Evolutionary conservation across 2,888 invertebrate species (phyloP).

Genomic region (Thysanoteuthis rhombus): DNA sequence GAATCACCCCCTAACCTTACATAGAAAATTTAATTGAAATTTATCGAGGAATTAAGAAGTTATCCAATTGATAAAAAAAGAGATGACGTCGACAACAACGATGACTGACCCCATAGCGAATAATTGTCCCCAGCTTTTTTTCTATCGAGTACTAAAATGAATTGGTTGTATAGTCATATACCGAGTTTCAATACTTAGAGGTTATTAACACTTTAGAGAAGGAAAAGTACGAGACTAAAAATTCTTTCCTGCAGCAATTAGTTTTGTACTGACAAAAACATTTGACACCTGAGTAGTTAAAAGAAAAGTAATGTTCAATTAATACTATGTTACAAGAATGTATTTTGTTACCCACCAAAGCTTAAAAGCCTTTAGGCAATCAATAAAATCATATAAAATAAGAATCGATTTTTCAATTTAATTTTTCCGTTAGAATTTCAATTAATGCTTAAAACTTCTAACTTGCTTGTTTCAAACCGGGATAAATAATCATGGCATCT

Average conservation of each 20-base stretch:
- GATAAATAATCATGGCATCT: not conserved
- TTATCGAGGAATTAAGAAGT: too few relatives aligned
- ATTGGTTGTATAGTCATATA: too few relatives aligned
- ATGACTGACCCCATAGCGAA: too few relatives aligned
- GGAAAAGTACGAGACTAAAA: too few relatives aligned
- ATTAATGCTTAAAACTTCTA: not conserved
- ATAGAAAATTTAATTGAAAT: too few relatives aligned
- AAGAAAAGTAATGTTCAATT: not conserved
- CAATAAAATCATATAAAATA: conserved; percentile 12
- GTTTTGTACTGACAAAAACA: not conserved
- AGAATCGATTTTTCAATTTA: not conserved
- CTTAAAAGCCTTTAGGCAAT: not conserved
- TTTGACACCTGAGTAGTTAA: not conserved
- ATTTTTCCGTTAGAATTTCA: not conserved
- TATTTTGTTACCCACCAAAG: not conserved
- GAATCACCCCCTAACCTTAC: too few relatives aligned
- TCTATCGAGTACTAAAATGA: too few relatives aligned
- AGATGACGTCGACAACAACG: too few relatives aligned
- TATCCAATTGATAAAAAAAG: too few relatives aligned
- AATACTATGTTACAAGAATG: not conserved
- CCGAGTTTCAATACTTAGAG: not conserved
- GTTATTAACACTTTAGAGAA: too few relatives aligned
- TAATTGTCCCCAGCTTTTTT: too few relatives aligned
- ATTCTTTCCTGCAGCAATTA: too few relatives aligned
- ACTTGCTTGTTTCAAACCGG: not conserved